A percentile compares a stretch with the other conserved stretches of the same genome.
These are phyloP conservation scores for Nemotelus nigrinus DNA, from an alignment of 2,888 invertebrate genomes.

Conservation along the genomic window DNA sequence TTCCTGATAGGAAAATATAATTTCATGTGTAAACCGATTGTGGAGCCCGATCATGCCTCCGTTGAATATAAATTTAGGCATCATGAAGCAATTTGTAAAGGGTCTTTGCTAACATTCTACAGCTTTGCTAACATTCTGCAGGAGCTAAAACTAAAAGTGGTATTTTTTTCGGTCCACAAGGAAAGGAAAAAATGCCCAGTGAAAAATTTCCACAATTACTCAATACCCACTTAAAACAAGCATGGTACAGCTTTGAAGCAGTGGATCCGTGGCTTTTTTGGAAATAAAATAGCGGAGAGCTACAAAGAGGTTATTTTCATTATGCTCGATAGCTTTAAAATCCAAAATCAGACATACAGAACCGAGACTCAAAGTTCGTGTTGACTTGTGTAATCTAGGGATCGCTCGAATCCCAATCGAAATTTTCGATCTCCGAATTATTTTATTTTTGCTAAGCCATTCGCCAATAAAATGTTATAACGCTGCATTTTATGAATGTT, in stretches of 20 bases:
- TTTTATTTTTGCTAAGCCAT: no score
- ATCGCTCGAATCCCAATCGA: no score
- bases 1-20: neutral
- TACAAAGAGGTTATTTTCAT: conserved; percentile 52
- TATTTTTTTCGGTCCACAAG: neutral
- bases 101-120: conserved; percentile 6
- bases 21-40: conserved; percentile 1
- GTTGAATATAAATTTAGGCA: neutral
- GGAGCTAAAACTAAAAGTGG: neutral
- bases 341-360: conserved; percentile 47
- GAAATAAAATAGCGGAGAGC: conserved; percentile 55
- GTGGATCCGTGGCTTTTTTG: conserved; percentile 50
- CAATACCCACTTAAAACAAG: conserved; percentile 14
- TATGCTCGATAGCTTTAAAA: conserved; percentile 48
- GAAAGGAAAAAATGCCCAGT: neutral
- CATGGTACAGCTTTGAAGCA: conserved; percentile 26
- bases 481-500: no score
- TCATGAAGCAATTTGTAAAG: conserved; percentile 34
- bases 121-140: conserved; percentile 13
- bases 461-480: no score
- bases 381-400: no score
- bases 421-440: no score
- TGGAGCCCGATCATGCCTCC: neutral
- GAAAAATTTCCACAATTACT: neutral
- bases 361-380: no score